Evolutionary conservation across 2,888 invertebrate genomes (phyloP).

Genomic region (Polyommatus iphigenia): DNA sequence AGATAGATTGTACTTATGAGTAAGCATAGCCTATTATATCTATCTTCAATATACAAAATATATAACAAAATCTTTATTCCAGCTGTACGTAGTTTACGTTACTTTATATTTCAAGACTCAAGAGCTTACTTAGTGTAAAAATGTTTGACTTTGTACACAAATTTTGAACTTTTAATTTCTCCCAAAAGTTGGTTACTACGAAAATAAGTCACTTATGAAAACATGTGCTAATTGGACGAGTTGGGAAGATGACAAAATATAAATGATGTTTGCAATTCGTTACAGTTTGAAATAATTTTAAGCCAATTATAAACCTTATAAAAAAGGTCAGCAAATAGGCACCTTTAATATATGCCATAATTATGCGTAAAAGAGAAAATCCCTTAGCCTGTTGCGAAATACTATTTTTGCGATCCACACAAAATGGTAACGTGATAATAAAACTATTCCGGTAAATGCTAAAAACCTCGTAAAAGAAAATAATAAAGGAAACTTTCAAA

Average conservation of each 20-base stretch:
- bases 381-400: neutral
- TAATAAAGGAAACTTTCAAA: conserved; percentile 10
- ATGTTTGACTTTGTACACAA: conserved; percentile 21
- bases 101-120: conserved; percentile 20
- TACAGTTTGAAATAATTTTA: too few relatives aligned
- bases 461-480: conserved; percentile 12
- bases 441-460: conserved; percentile 17
- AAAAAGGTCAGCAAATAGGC: neutral
- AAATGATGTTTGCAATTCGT: neutral
- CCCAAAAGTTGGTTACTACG: neutral
- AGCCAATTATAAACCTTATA: neutral
- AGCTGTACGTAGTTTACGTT: conserved; percentile 7
- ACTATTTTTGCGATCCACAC: neutral
- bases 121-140: conserved; percentile 24
- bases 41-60: too few relatives aligned
- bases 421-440: conserved; percentile 2
- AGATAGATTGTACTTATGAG: too few relatives aligned
- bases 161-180: conserved; percentile 17
- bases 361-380: neutral
- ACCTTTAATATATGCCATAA: neutral
- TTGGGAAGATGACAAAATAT: neutral
- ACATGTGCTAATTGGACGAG: neutral
- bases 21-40: too few relatives aligned
- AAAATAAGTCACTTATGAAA: neutral
- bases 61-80: neutral